Evolutionary conservation across 2,888 invertebrate species (phyloP).

Genomic region (Melinaea marsaeus): DNA sequence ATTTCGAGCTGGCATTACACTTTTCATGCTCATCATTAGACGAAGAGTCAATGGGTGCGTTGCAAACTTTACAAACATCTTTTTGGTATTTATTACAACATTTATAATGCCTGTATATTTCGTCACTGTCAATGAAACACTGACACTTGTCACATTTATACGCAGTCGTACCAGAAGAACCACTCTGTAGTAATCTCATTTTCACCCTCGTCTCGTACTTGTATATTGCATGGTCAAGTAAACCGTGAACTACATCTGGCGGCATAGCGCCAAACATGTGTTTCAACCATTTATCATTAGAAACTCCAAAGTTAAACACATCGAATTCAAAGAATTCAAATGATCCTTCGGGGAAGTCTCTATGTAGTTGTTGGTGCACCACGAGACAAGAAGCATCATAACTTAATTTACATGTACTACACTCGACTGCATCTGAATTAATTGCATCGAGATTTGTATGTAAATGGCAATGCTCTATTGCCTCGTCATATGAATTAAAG

Average conservation of each 20-base stretch:
- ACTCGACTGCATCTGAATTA: constrained; percentile 32
- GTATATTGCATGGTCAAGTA: constrained; percentile 46
- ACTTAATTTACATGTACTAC: constrained; percentile 41
- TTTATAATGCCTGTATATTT: constrained; percentile 44
- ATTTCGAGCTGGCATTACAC: constrained; percentile 35
- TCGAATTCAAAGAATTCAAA: constrained; percentile 47
- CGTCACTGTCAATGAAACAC: constrained; percentile 43
- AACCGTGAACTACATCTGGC: background rate
- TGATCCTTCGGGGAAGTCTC: constrained; percentile 19
- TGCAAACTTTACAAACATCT: constrained; percentile 50
- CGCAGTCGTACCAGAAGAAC: constrained; percentile 41
- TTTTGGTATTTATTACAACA: constrained; percentile 42
- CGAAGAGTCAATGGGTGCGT: constrained; percentile 38
- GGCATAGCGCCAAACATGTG: constrained; percentile 46
- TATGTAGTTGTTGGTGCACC: constrained; percentile 41
- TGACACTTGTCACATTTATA: constrained; percentile 57
- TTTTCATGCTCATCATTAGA: constrained; percentile 47
- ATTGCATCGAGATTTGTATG: constrained; percentile 41
- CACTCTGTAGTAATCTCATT: constrained; percentile 52
- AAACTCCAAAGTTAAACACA: constrained; percentile 47
- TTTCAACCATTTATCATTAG: constrained; percentile 49
- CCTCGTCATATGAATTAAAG: constrained; percentile 52
- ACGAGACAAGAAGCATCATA: constrained; percentile 39
- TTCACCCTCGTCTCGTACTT: constrained; percentile 53
- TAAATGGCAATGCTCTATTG: constrained; percentile 57